Conservation (phyloP, 2,888 invertebrate species). For the Caenorhabditis angaria region DNA sequence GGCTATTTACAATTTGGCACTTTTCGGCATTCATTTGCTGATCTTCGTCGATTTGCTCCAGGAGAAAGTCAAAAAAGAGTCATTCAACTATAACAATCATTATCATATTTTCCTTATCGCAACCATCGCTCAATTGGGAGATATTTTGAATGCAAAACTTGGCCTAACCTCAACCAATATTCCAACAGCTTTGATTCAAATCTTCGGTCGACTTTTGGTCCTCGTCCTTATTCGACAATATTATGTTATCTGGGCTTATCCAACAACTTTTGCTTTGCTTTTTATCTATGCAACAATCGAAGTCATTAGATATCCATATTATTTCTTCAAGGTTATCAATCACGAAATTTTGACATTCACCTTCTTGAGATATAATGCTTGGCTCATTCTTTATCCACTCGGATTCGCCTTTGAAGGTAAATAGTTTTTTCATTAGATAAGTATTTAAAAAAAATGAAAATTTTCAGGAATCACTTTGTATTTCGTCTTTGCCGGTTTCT, state of each 20-base stretch:
- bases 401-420: constrained; percentile 86
- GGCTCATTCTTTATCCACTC: constrained; percentile 91
- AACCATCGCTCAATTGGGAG: neutral
- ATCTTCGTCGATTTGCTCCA: neutral
- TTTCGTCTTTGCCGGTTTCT: neutral
- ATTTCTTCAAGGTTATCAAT: constrained; percentile 76
- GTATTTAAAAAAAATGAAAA: neutral
- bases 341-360: constrained; percentile 78
- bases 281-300: constrained; percentile 43
- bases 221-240: constrained; percentile 19
- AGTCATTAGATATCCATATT: constrained; percentile 82
- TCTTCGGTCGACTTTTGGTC: constrained; percentile 42
- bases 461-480: neutral
- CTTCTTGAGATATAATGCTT: constrained; percentile 90
- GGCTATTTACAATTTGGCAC: neutral
- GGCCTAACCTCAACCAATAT: constrained; percentile 24
- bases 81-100: constrained; percentile 5
- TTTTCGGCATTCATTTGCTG: constrained; percentile 1
- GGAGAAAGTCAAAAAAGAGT: constrained; percentile 7
- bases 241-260: neutral
- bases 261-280: constrained; percentile 17
- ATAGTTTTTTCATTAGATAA: neutral
- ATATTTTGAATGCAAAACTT: constrained; percentile 20
- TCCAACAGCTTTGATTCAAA: constrained; percentile 19
- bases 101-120: neutral